Conservation (phyloP, 2,797 vertebrate genomes). For the Agapornis canus region DNA sequence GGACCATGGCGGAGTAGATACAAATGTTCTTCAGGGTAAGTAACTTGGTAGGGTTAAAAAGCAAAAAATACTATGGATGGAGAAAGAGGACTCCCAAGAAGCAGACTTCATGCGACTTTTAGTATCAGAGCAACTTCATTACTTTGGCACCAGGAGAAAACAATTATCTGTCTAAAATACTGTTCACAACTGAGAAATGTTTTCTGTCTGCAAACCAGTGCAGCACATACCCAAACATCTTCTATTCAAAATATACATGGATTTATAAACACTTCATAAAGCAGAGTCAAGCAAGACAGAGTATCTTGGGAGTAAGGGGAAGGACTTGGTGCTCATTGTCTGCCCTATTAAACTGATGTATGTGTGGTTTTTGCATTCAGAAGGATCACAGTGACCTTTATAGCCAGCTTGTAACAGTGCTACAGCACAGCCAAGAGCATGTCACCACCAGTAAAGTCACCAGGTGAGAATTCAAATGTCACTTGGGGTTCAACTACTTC, state of each 20-base stretch:
- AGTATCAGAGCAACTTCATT: background rate
- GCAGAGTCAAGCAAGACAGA: background rate
- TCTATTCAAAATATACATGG: background rate
- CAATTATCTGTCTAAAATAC: background rate
- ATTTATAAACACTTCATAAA: conserved; percentile 7
- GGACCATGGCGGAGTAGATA: background rate
- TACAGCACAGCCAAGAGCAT: background rate
- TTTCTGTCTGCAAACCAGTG: background rate
- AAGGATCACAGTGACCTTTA: background rate
- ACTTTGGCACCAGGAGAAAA: background rate
- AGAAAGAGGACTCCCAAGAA: background rate
- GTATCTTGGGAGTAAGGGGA: background rate
- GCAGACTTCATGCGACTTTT: background rate
- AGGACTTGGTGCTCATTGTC: background rate
- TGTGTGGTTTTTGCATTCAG: background rate
- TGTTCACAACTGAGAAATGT: background rate
- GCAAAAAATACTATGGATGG: background rate
- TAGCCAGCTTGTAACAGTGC: background rate
- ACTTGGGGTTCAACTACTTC: background rate
- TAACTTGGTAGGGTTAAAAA: background rate
- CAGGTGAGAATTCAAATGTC: background rate
- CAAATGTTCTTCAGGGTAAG: background rate
- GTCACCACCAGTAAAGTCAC: background rate
- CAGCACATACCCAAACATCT: background rate
- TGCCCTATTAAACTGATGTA: background rate